phyloP scores from a whole-genome alignment of 2,797 vertebrate genomes.

The Scleropages formosus region DNA sequence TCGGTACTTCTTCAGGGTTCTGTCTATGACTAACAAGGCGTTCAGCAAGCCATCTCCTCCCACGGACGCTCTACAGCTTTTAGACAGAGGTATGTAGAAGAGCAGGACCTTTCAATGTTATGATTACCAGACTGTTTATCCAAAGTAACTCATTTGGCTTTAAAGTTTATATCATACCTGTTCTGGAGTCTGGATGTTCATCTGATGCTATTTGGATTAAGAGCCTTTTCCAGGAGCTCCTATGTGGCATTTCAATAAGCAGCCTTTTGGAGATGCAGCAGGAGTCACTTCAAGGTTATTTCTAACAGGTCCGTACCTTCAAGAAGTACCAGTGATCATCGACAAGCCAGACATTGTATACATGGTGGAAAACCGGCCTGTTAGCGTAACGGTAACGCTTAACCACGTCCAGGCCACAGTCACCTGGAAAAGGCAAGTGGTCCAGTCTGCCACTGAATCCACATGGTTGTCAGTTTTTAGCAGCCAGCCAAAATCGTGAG shows the following conservation, averaged over 20 bases:
- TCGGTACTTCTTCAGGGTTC: slow-evolving; percentile 85
- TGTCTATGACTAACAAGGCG: slow-evolving; percentile 85
- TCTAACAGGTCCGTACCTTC: slow-evolving; percentile 79
- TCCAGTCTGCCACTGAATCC: background rate
- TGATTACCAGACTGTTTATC: no score
- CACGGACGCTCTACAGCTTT: slow-evolving; percentile 80
- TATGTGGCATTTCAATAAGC: background rate
- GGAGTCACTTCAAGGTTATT: slow-evolving; percentile 26
- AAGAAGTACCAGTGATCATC: slow-evolving; percentile 79
- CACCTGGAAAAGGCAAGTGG: slow-evolving; percentile 84
- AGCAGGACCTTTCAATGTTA: no score
- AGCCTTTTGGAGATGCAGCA: background rate
- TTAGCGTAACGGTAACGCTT: slow-evolving; percentile 81
- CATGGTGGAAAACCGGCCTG: slow-evolving; percentile 87
- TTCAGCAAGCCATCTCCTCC: slow-evolving; percentile 88
- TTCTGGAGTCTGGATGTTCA: no score
- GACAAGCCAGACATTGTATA: slow-evolving; percentile 90
- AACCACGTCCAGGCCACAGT: slow-evolving; percentile 86
- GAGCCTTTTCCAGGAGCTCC: background rate
- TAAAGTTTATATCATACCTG: slow-evolving; percentile 2
- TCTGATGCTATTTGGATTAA: background rate
- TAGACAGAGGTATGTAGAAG: slow-evolving; percentile 77
- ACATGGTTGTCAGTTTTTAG: no score
- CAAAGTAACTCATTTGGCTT: slow-evolving; percentile 59
- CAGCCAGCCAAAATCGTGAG: no score